Evolutionary conservation across 2,888 invertebrate genomes (phyloP), one percentile per base, ranked within the genome.

Genomic region (Syrphus vitripennis): DNA sequence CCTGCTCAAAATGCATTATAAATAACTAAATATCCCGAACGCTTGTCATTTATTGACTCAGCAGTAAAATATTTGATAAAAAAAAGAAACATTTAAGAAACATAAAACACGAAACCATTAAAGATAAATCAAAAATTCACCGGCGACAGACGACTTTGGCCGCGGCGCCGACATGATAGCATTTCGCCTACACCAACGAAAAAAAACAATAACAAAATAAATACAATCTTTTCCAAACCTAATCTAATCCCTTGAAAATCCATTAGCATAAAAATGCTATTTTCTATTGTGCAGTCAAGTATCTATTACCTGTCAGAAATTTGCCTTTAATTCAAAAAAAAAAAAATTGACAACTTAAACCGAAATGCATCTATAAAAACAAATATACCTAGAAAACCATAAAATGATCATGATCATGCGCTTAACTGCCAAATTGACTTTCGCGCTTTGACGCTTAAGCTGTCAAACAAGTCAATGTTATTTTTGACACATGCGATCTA

Each of bases 251-350:
- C 55, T 78, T 78, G 34, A n/a, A 63, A 71, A 26, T 77, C 71
- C 82, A 82, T 82, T 82, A 82, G 57, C 82, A 77, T 71, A 71
- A 59, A 82, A 77, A 82, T 75, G 75, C 69, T 29, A 63, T 53
- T 65, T 50, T 42, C 65, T 42, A 55, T 65, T 63, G 63, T 50
- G 42, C 65, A 42, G 40, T 37, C 42, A 24, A 42, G 55, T 42
- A 65, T 29, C 19, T 45, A 34, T 42, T 55, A 57, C 55, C 48
- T 76, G 55, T 67, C 50, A 40, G 42, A 67, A 57, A 75, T 29
- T 53, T 65, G n/a, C 19, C 29, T 45, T n/a, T 16, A 74, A 74
- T 63, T 67, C 12, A 40, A 76, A 67, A 57, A 59, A 34, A 40
- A 76, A 67, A 57, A 59, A 34, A 40, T 71, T 71, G 78, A 71